A percentile compares a stretch with the other conserved stretches of the same genome.
Evolutionary conservation across 2,797 vertebrate species (phyloP).

Genomic region (Ctenosaura bakeri): DNA sequence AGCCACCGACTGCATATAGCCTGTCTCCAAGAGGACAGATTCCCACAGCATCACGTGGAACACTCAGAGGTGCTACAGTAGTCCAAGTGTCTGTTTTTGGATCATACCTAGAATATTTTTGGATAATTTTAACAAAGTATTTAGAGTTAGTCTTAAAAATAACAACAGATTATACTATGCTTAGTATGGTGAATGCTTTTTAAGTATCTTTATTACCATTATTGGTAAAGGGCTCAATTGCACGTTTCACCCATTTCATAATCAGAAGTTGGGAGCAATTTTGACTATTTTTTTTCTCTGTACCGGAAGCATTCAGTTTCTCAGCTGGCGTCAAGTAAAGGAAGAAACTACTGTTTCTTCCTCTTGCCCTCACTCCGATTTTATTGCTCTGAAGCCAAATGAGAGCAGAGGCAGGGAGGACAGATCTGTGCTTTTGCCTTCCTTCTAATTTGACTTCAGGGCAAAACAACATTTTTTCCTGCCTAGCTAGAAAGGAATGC

Average conservation of each 20-base stretch:
- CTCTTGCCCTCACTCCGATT: neutral
- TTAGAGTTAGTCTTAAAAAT: neutral
- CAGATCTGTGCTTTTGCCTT: neutral
- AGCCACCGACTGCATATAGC: slow-evolving; percentile 95
- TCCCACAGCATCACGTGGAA: slow-evolving; percentile 93
- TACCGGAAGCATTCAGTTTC: neutral
- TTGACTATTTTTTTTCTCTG: neutral
- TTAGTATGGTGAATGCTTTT: neutral
- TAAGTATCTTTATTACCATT: neutral
- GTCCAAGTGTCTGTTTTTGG: slow-evolving; percentile 97
- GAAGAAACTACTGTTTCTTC: neutral
- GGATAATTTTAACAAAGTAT: neutral
- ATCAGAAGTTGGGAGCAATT: neutral
- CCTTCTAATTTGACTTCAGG: neutral
- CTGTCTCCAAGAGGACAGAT: slow-evolving; percentile 93
- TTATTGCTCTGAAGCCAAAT: neutral
- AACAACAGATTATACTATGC: neutral
- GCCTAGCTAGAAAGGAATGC: neutral
- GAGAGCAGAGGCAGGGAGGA: neutral
- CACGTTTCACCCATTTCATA: neutral
- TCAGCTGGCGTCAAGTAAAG: too few species aligned
- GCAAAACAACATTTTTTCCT: neutral
- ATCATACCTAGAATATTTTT: slow-evolving; percentile 86
- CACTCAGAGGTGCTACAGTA: slow-evolving; percentile 90
- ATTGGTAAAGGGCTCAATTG: neutral